Evolutionary conservation across 2,113 vertebrate genomes (phyloP).

Genomic region (Rhea americana): DNA sequence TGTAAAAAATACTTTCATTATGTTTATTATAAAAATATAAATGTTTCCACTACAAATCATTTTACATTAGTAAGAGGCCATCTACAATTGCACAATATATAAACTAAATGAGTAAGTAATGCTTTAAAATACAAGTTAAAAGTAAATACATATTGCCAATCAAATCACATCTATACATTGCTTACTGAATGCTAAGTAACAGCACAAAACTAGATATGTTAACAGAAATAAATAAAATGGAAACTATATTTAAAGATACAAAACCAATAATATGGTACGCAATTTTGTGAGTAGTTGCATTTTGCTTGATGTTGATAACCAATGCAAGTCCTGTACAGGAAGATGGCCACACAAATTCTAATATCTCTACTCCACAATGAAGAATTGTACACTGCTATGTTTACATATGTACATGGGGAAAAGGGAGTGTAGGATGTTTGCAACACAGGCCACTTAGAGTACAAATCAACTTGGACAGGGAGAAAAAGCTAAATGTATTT

Average conservation of each 20-base stretch:
- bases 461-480: slow-evolving; percentile 70
- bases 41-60: slow-evolving; percentile 99
- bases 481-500: slow-evolving; percentile 30
- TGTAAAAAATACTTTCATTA: slow-evolving; percentile 99
- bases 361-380: slow-evolving; percentile 84
- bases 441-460: slow-evolving; percentile 69
- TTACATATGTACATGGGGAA: slow-evolving; percentile 92
- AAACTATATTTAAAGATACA: slow-evolving; percentile 79
- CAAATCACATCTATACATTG: slow-evolving; percentile 84
- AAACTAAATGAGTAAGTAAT: slow-evolving; percentile 80
- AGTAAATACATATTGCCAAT: slow-evolving; percentile 85
- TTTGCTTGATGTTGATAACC: slow-evolving; percentile 55
- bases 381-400: slow-evolving; percentile 86
- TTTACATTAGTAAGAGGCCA: slow-evolving; percentile 99
- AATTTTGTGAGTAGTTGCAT: slow-evolving; percentile 40
- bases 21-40: slow-evolving; percentile 99
- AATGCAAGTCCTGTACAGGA: slow-evolving; percentile 83
- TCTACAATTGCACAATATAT: slow-evolving; percentile 92
- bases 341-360: slow-evolving; percentile 88
- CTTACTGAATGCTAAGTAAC: slow-evolving; percentile 84
- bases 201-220: slow-evolving; percentile 82
- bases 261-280: slow-evolving; percentile 72
- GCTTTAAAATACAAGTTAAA: slow-evolving; percentile 79
- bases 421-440: slow-evolving; percentile 80
- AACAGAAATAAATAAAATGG: slow-evolving; percentile 95